Percentiles rank a stretch among this genome's conserved stretches.
Conservation (phyloP, 2,888 invertebrate genomes). For the Coleophora deauratella region DNA sequence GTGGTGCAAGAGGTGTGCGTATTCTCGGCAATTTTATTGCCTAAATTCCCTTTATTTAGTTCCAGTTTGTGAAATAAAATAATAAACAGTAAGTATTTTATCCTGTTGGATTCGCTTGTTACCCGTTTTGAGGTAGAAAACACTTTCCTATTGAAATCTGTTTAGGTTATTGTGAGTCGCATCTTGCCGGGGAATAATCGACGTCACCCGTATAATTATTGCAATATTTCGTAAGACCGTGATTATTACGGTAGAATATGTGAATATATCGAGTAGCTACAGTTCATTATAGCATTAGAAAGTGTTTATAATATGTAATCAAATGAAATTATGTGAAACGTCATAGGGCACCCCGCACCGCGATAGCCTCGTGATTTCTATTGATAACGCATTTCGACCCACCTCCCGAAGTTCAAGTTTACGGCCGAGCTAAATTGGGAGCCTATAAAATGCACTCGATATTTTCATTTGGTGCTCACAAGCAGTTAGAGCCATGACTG, state of each 20-base stretch:
- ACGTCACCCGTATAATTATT: conserved; percentile 42
- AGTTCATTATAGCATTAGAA: no score
- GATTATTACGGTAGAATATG: background rate
- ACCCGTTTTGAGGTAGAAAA: no score
- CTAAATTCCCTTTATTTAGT: conserved; percentile 46
- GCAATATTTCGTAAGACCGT: conserved; percentile 15
- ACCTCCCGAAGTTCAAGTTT: conserved; percentile 60
- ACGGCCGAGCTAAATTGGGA: conserved; percentile 24
- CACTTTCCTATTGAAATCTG: background rate
- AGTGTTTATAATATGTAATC: no score
- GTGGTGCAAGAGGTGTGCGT: conserved; percentile 40
- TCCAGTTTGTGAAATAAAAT: conserved; percentile 45
- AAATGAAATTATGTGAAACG: conserved; percentile 17
- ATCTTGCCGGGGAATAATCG: conserved; percentile 44
- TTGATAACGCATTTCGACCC: conserved; percentile 33
- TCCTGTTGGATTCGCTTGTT: no score
- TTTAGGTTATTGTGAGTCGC: conserved; percentile 31
- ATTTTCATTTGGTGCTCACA: background rate
- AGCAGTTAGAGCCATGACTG: no score
- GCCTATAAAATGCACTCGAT: background rate
- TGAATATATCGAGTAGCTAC: background rate
- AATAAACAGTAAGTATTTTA: conserved; percentile 47
- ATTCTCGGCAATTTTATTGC: conserved; percentile 40
- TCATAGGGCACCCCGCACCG: conserved; percentile 15
- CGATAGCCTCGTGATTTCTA: conserved; percentile 32